Conservation (phyloP, 2,113 vertebrate genomes). For the Ophthalmotilapia sp. region DNA sequence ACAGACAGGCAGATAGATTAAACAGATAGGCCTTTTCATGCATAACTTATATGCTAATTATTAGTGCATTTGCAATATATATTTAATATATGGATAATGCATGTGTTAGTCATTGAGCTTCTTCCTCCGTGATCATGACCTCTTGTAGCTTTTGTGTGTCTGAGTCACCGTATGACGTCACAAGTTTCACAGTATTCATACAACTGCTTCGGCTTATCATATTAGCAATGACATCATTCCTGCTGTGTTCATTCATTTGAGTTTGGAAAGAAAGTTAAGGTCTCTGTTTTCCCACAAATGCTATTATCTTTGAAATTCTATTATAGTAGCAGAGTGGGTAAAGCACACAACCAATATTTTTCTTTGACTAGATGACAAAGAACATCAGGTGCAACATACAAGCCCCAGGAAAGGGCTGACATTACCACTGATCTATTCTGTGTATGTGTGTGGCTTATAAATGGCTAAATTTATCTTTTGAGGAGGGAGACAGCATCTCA, state of each 20-base stretch:
- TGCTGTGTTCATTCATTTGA: conserved; percentile 13
- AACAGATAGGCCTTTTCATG: background rate
- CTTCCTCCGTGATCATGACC: background rate
- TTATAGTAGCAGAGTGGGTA: background rate
- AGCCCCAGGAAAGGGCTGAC: background rate
- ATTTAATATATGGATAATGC: background rate
- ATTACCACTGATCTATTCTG: background rate
- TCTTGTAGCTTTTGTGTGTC: background rate
- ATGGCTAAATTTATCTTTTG: conserved; percentile 17
- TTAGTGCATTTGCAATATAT: background rate
- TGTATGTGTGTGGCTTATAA: background rate
- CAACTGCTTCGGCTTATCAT: conserved; percentile 1
- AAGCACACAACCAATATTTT: conserved; percentile 22
- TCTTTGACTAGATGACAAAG: conserved; percentile 26
- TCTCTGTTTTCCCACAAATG: conserved; percentile 34
- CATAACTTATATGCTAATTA: background rate
- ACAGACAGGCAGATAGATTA: background rate
- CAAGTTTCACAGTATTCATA: background rate
- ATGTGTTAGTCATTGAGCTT: background rate
- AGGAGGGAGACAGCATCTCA: background rate
- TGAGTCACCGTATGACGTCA: conserved; percentile 25
- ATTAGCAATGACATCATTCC: conserved; percentile 42
- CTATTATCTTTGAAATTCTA: conserved; percentile 37
- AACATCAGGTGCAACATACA: background rate
- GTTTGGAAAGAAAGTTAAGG: conserved; percentile 13